These are phyloP conservation scores for Ctena decussata DNA, from an alignment of 2,888 invertebrate species.

Conservation along the genomic window DNA sequence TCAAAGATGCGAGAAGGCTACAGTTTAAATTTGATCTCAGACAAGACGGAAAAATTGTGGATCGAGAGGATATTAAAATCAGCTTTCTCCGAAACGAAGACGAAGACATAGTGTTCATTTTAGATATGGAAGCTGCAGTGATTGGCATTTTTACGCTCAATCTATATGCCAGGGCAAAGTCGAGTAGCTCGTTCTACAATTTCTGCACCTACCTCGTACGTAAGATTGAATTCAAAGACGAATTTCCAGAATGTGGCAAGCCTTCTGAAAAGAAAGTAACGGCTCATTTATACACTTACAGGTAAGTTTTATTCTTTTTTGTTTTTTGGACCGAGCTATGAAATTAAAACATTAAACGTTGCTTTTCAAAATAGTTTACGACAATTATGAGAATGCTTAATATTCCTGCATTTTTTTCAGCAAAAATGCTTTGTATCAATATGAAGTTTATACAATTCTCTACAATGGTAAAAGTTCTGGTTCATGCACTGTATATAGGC, in stretches of 20 bases:
- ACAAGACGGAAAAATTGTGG: slow-evolving; percentile 24
- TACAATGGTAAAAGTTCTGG: too few relatives aligned
- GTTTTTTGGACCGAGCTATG: too few relatives aligned
- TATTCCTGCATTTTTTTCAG: too few relatives aligned
- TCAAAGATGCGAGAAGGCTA: slow-evolving; percentile 31
- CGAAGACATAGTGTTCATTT: slow-evolving; percentile 48
- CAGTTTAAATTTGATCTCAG: slow-evolving; percentile 35
- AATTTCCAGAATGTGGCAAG: not conserved
- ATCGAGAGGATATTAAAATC: slow-evolving; percentile 30
- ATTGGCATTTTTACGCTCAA: slow-evolving; percentile 36
- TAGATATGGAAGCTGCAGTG: slow-evolving; percentile 52
- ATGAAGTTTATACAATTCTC: too few relatives aligned
- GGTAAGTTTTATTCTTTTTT: too few relatives aligned
- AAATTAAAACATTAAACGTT: too few relatives aligned
- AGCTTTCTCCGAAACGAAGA: slow-evolving; percentile 51
- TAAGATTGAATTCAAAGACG: slow-evolving; percentile 16
- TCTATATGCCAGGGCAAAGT: slow-evolving; percentile 36
- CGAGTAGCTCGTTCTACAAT: slow-evolving; percentile 26
- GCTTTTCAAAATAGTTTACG: too few relatives aligned
- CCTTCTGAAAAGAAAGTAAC: not conserved
- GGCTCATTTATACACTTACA: not conserved
- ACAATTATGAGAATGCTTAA: too few relatives aligned
- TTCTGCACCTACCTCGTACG: slow-evolving; percentile 54
- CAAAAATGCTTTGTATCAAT: too few relatives aligned
- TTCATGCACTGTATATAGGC: too few relatives aligned